Evolutionary conservation across 2,888 invertebrate species (phyloP).

Genomic region (Achlya flavicornis): DNA sequence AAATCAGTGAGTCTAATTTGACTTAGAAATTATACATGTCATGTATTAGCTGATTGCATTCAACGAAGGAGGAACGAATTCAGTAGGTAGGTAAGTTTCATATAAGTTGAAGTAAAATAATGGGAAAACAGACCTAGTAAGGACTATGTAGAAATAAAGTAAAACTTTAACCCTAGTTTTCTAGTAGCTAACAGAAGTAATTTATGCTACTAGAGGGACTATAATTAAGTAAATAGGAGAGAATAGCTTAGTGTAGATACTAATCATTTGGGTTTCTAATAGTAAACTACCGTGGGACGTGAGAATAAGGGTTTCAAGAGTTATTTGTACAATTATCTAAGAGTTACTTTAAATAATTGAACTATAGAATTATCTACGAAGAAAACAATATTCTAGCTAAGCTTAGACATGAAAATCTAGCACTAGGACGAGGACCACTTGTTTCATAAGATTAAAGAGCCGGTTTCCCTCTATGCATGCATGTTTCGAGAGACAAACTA

Average conservation of each 20-base stretch:
- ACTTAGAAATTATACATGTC: too few relatives aligned
- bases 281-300: conserved; percentile 75
- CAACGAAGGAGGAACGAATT: not conserved
- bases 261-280: conserved; percentile 54
- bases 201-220: conserved; percentile 11
- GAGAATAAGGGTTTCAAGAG: conserved; percentile 77
- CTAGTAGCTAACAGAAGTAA: conserved; percentile 7
- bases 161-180: not conserved
- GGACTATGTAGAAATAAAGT: not conserved
- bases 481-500: not conserved
- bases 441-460: not conserved
- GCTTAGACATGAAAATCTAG: conserved; percentile 36
- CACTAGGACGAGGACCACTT: not conserved
- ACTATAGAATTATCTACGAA: conserved; percentile 63
- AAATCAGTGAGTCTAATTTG: not conserved
- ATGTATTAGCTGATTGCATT: not conserved
- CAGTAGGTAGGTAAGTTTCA: not conserved
- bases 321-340: conserved; percentile 74
- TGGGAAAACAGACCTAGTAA: not conserved
- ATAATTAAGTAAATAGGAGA: conserved; percentile 33
- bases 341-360: conserved; percentile 54
- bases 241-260: conserved; percentile 32
- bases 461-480: not conserved
- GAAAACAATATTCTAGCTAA: conserved; percentile 41
- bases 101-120: too few relatives aligned